Evolutionary conservation across 1,140 invertebrate genomes (phyloP).

Genomic region (Magallana angulata): DNA sequence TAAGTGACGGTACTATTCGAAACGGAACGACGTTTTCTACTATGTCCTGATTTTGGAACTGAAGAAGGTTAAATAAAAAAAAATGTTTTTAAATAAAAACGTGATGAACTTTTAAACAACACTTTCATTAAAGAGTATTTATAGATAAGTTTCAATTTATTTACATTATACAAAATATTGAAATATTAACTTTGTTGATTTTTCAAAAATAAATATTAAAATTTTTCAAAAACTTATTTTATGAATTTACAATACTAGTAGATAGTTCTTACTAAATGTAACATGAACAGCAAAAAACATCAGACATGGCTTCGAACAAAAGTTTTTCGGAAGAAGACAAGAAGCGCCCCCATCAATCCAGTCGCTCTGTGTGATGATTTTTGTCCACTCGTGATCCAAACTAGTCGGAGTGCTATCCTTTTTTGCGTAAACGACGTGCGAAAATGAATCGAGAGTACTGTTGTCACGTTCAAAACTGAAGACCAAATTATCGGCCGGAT

Average conservation of each 20-base stretch:
- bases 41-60: neutral
- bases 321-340: neutral
- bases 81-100: no score
- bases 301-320: slow-evolving; percentile 2
- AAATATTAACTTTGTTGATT: no score
- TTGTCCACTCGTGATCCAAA: slow-evolving; percentile 31
- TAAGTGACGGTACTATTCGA: neutral
- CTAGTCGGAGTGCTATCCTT: slow-evolving; percentile 4
- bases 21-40: neutral
- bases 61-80: neutral
- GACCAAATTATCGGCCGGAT: slow-evolving; percentile 36
- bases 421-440: slow-evolving; percentile 37
- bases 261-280: slow-evolving; percentile 3
- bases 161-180: no score
- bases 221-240: no score
- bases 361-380: slow-evolving; percentile 5
- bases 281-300: slow-evolving; percentile 42
- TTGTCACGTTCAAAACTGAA: slow-evolving; percentile 28
- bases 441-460: neutral
- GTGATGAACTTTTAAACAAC: no score
- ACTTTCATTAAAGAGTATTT: no score
- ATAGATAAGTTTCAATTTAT: no score
- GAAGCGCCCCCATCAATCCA: neutral
- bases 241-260: no score
- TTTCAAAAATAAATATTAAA: no score